Evolutionary conservation across 2,888 invertebrate genomes (phyloP).

Genomic region (Apodemia mormo): DNA sequence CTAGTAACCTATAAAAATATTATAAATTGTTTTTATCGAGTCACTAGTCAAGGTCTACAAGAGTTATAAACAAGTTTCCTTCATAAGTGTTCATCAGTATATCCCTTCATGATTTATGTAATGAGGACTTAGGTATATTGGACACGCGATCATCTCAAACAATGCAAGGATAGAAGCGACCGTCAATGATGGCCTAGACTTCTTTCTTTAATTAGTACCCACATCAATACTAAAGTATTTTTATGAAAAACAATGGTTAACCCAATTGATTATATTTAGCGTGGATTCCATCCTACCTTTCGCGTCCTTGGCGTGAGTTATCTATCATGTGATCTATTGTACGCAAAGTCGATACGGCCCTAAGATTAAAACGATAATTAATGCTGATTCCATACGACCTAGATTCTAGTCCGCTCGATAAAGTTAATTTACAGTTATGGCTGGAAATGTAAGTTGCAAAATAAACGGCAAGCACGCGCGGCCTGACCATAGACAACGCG

Average conservation of each 20-base stretch:
- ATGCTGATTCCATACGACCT: constrained; percentile 82
- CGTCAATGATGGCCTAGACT: constrained; percentile 68
- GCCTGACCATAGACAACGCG: constrained; percentile 76
- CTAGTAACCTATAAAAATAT: background rate
- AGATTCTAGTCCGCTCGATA: constrained; percentile 76
- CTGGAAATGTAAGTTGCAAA: constrained; percentile 79
- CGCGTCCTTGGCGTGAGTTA: constrained; percentile 76
- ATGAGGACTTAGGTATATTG: constrained; percentile 68
- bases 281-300: constrained; percentile 59
- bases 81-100: constrained; percentile 53
- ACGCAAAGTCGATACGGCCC: constrained; percentile 72
- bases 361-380: constrained; percentile 80
- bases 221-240: constrained; percentile 64
- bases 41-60: constrained; percentile 60
- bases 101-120: constrained; percentile 75
- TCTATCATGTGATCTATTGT: constrained; percentile 81
- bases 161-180: constrained; percentile 74
- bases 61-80: constrained; percentile 60
- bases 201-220: constrained; percentile 73
- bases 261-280: constrained; percentile 60
- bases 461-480: constrained; percentile 67
- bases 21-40: constrained; percentile 30
- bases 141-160: constrained; percentile 74
- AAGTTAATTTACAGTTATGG: constrained; percentile 81
- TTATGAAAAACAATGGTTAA: constrained; percentile 71